Percentiles rank a stretch among this genome's conserved stretches.
Evolutionary conservation across 2,888 invertebrate genomes (phyloP).

Genomic region (Scelioninae gen. 2): DNA sequence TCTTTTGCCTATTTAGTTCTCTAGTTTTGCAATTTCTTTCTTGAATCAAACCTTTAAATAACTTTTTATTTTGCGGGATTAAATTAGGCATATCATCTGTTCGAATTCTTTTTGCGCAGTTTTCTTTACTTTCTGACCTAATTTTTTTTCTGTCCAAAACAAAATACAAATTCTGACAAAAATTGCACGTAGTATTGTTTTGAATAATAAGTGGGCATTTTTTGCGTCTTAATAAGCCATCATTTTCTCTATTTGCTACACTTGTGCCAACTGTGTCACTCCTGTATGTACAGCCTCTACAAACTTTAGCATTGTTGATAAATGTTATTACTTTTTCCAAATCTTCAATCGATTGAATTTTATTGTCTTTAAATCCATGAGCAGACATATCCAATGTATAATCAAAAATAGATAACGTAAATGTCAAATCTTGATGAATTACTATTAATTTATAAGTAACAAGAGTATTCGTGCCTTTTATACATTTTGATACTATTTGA

Average conservation of each 20-base stretch:
- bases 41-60: background rate
- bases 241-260: constrained; percentile 10
- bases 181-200: background rate
- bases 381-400: constrained; percentile 4
- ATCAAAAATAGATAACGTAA: background rate
- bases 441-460: constrained; percentile 22
- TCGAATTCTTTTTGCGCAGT: background rate
- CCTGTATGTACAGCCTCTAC: constrained; percentile 5
- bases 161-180: background rate
- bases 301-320: constrained; percentile 4
- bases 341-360: background rate
- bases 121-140: background rate
- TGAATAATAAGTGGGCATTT: constrained; percentile 7
- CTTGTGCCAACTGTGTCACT: background rate
- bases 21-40: background rate
- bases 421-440: constrained; percentile 1
- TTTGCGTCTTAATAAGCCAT: constrained; percentile 5
- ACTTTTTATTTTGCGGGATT: background rate
- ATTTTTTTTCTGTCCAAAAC: no score
- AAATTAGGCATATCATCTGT: background rate
- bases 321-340: background rate
- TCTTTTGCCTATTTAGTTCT: background rate
- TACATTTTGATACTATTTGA: constrained; percentile 8
- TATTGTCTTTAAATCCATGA: constrained; percentile 5
- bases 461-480: constrained; percentile 5